Percentiles rank a stretch among this genome's conserved stretches.
phyloP scores from a whole-genome alignment of 2,888 invertebrate species.

The Polymixis lichenea region DNA sequence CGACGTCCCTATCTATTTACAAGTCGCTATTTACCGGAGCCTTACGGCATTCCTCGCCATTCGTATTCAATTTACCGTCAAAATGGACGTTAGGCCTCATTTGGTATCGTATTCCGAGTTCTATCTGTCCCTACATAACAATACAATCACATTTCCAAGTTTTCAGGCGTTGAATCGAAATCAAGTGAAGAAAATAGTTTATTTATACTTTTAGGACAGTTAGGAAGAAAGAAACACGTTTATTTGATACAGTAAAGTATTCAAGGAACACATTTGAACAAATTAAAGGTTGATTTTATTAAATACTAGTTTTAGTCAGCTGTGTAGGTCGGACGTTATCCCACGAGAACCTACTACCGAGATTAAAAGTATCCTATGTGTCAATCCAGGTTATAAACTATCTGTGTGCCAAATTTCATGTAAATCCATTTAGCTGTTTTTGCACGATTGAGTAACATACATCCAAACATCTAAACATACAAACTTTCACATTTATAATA shows the following conservation, averaged over 20 bases:
- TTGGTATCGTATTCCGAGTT: conserved; percentile 77
- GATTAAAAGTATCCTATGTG: too few relatives aligned
- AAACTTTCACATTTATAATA: too few relatives aligned
- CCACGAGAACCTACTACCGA: too few relatives aligned
- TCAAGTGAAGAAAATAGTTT: conserved; percentile 21
- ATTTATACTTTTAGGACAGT: neutral
- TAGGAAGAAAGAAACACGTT: neutral
- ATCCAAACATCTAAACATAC: too few relatives aligned
- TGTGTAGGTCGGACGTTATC: too few relatives aligned
- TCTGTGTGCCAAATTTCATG: too few relatives aligned
- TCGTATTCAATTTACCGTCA: conserved; percentile 88
- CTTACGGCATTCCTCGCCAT: conserved; percentile 77
- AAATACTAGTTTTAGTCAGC: neutral
- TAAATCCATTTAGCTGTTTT: too few relatives aligned
- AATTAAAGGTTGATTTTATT: neutral
- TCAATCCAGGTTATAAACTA: too few relatives aligned
- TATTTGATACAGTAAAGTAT: neutral
- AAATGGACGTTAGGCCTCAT: conserved; percentile 84
- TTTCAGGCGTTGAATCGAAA: conserved; percentile 27
- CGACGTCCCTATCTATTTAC: conserved; percentile 84
- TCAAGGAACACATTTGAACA: neutral
- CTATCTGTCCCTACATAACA: conserved; percentile 59
- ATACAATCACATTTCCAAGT: conserved; percentile 50
- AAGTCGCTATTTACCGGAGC: conserved; percentile 84
- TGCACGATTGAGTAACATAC: too few relatives aligned